These are phyloP conservation scores for Cheilosia grossa DNA, from an alignment of 2,888 invertebrate species.

Conservation along the genomic window DNA sequence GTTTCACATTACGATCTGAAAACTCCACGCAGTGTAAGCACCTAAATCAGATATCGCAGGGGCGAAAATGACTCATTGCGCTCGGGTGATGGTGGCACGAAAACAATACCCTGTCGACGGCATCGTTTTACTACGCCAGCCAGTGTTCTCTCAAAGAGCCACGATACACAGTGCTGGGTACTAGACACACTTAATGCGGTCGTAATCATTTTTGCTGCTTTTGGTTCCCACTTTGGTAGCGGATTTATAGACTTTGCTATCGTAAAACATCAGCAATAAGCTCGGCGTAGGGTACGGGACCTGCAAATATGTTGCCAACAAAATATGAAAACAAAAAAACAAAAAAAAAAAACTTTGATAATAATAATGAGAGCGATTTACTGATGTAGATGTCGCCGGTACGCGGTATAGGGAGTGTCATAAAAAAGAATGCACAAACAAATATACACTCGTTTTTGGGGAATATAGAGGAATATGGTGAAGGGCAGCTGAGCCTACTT, in stretches of 20 bases:
- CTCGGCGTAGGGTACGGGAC: background rate
- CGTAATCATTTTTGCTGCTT: constrained; percentile 17
- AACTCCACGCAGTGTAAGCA: constrained; percentile 1
- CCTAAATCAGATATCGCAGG: constrained; percentile 6
- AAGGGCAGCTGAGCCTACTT: constrained; percentile 11
- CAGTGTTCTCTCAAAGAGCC: background rate
- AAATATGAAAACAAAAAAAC: background rate
- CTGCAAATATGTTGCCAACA: background rate
- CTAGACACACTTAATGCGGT: constrained; percentile 21
- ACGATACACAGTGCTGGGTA: background rate
- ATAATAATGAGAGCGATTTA: constrained; percentile 2
- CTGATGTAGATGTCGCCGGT: background rate
- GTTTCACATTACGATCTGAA: background rate
- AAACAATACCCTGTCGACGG: constrained; percentile 11
- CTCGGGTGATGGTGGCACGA: background rate
- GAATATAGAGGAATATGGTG: constrained; percentile 20
- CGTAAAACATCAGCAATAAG: constrained; percentile 16
- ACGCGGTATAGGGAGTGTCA: background rate
- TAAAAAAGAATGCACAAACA: background rate
- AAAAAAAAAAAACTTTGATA: background rate
- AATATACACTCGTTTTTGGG: background rate
- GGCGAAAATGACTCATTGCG: constrained; percentile 11
- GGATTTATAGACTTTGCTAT: constrained; percentile 22
- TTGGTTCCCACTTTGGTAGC: constrained; percentile 8
- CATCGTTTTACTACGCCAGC: constrained; percentile 11